phyloP scores from a whole-genome alignment of 2,113 vertebrate species.

The Eonycteris spelaea region DNA sequence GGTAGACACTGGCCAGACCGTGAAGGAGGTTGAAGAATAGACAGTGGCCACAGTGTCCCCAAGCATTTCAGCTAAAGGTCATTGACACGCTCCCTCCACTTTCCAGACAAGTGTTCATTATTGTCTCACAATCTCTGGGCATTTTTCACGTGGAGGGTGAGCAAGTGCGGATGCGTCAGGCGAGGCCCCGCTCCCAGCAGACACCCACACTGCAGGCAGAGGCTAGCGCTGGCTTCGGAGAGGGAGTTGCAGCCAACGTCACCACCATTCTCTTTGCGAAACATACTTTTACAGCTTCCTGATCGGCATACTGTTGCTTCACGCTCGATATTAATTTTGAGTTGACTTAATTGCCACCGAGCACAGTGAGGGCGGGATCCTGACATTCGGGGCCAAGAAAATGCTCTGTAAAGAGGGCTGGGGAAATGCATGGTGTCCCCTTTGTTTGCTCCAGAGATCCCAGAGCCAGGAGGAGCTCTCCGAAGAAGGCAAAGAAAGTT shows the following conservation, averaged over 20 bases:
- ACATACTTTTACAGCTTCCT: neutral
- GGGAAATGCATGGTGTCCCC: fast-evolving
- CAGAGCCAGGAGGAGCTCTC: neutral
- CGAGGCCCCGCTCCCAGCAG: neutral
- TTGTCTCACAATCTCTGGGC: neutral
- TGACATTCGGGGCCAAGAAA: neutral
- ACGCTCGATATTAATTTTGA: neutral
- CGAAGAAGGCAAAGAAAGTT: neutral
- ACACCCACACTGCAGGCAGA: neutral
- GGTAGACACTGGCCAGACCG: neutral
- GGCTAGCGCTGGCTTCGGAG: neutral
- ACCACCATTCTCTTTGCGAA: neutral
- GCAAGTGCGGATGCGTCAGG: no score
- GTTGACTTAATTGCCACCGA: neutral
- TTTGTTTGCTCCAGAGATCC: neutral
- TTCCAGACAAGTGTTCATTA: neutral
- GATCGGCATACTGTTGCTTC: neutral
- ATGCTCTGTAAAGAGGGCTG: neutral
- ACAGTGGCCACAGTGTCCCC: neutral
- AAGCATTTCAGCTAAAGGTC: neutral
- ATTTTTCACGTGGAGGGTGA: neutral
- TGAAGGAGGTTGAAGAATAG: neutral
- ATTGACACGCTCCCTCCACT: fast-evolving
- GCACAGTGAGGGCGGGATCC: neutral
- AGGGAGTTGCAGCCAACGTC: neutral